Percentiles rank a stretch among this genome's conserved stretches.
Evolutionary conservation across 2,888 invertebrate species (phyloP).

Genomic region (Nezara viridula): DNA sequence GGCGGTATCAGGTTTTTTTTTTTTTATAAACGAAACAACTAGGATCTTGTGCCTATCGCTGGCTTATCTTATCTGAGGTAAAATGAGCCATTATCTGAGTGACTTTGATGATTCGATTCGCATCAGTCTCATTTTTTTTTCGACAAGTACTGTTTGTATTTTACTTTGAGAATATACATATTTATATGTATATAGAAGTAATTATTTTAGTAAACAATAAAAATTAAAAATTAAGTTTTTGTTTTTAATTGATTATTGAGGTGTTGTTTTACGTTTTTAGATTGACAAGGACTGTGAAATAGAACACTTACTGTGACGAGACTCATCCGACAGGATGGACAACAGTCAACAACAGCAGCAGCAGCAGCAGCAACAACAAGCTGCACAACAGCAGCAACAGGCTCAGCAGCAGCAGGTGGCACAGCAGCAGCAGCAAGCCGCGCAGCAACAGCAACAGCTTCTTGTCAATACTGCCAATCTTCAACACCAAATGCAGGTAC

Average conservation of each 20-base stretch:
- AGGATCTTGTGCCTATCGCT: background rate
- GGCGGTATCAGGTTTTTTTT: background rate
- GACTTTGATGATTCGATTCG: background rate
- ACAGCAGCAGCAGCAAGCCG: constrained; percentile 65
- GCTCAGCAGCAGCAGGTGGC: constrained; percentile 67
- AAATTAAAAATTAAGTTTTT: no score
- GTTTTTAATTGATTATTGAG: background rate
- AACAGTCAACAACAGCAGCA: constrained; percentile 43
- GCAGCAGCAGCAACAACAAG: constrained; percentile 63
- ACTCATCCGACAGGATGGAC: constrained; percentile 28
- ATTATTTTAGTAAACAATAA: no score
- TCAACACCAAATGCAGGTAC: constrained; percentile 65
- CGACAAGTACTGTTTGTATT: background rate
- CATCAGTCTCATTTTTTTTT: background rate
- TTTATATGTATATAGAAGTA: no score
- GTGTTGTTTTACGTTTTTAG: background rate
- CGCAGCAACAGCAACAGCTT: constrained; percentile 65
- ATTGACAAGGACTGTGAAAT: background rate
- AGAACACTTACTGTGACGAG: background rate
- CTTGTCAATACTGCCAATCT: constrained; percentile 64
- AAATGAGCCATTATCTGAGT: constrained; percentile 8
- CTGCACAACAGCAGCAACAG: constrained; percentile 66
- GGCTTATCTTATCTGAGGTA: constrained; percentile 1
- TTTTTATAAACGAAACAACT: background rate
- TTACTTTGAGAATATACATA: no score